Evolutionary conservation across 2,888 invertebrate species (phyloP).

Genomic region (Chrysotoxum bicinctum): DNA sequence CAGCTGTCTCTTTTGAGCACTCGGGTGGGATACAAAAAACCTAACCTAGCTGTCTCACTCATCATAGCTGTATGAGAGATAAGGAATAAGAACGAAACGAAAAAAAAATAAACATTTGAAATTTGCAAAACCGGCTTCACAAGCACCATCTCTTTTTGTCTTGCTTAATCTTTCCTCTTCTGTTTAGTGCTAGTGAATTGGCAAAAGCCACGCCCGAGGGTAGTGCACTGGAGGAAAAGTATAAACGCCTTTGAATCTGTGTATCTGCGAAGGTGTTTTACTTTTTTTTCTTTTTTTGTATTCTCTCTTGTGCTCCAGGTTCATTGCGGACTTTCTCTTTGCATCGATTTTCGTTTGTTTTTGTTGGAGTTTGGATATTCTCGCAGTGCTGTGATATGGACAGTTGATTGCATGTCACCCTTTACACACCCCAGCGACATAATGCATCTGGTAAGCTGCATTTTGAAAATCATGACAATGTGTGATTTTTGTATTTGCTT

Average conservation of each 20-base stretch:
- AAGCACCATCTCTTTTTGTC: constrained; percentile 16
- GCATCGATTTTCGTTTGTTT: constrained; percentile 4
- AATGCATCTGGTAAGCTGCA: constrained; percentile 65
- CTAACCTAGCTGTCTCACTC: constrained; percentile 34
- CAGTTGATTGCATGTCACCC: constrained; percentile 53
- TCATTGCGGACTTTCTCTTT: constrained; percentile 29
- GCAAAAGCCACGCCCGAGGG: constrained; percentile 56
- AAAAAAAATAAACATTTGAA: constrained; percentile 15
- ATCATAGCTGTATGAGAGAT: constrained; percentile 60
- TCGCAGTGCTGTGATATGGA: constrained; percentile 14
- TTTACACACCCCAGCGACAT: constrained; percentile 31
- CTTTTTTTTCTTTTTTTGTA: not conserved
- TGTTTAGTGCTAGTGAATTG: not conserved
- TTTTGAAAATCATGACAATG: constrained; percentile 64
- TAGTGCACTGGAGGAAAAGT: constrained; percentile 22
- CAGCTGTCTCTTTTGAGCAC: not conserved
- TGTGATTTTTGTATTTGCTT: constrained; percentile 34
- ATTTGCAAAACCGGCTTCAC: constrained; percentile 58
- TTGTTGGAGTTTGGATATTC: constrained; percentile 21
- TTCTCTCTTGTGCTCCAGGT: constrained; percentile 25
- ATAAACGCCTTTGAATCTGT: constrained; percentile 57
- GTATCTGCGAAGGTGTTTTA: constrained; percentile 12
- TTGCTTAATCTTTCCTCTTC: not conserved
- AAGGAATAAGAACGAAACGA: constrained; percentile 13
- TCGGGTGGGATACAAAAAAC: rapidly evolving